Conservation (phyloP, 1,140 invertebrate genomes). For the fruit fly (Drosophila melanogaster) region DNA sequence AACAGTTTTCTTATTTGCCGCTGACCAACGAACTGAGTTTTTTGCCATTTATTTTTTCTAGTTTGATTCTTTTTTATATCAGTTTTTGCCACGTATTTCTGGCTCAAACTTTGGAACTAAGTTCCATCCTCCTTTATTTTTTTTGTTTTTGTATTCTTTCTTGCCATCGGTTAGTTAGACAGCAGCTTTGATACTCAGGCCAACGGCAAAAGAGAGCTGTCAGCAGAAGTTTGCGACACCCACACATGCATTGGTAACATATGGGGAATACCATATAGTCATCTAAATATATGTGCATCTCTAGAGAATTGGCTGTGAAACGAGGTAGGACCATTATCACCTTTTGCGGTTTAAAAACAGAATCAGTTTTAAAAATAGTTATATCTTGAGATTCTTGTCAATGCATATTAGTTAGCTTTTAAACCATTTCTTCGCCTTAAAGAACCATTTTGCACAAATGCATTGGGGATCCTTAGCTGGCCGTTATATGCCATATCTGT, state of each 20-base stretch:
- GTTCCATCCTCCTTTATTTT: conserved; percentile 34
- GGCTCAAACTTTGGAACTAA: conserved; percentile 45
- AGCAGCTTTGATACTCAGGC: conserved; percentile 34
- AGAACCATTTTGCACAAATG: background rate
- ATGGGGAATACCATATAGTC: conserved; percentile 13
- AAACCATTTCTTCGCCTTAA: background rate
- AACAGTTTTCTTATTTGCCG: conserved; percentile 72
- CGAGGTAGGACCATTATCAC: conserved; percentile 4
- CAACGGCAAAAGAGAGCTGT: conserved; percentile 20
- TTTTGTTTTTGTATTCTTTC: conserved; percentile 23
- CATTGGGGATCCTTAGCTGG: conserved; percentile 5
- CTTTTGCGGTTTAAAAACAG: background rate
- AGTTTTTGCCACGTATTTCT: conserved; percentile 47
- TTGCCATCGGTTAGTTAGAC: conserved; percentile 36
- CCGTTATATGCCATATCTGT: conserved; percentile 36
- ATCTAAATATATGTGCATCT: background rate
- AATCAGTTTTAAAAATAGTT: background rate
- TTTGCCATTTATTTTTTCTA: conserved; percentile 39
- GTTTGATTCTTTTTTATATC: conserved; percentile 12
- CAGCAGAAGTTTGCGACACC: conserved; percentile 38
- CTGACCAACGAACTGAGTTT: conserved; percentile 56
- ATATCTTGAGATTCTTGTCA: background rate
- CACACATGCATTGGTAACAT: conserved; percentile 27
- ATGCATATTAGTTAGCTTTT: background rate
- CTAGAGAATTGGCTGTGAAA: background rate